These are phyloP conservation scores for Tetraodon nigroviridis DNA, from an alignment of 2,113 vertebrate species.

Conservation along the genomic window DNA sequence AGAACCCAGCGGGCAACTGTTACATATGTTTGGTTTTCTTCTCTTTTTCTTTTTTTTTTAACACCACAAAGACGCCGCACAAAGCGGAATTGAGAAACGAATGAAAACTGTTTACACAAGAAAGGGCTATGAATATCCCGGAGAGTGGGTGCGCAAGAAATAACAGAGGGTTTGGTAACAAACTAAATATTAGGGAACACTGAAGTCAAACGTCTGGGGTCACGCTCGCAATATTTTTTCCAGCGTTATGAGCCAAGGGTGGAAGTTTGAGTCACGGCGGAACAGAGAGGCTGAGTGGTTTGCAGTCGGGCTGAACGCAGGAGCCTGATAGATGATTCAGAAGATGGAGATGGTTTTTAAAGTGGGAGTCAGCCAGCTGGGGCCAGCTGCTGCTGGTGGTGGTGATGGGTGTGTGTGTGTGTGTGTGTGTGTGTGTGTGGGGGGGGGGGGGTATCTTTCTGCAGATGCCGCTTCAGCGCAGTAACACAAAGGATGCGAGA, in stretches of 20 bases:
- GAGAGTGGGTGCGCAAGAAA: conserved; percentile 12
- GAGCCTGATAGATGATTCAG: conserved; percentile 48
- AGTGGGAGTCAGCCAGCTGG: conserved; percentile 25
- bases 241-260: conserved; percentile 45
- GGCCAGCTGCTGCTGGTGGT: conserved; percentile 21
- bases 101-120: conserved; percentile 41
- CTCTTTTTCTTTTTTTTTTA: too few species aligned
- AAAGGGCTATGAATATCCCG: conserved; percentile 36
- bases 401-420: too few species aligned
- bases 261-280: conserved; percentile 47
- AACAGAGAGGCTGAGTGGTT: conserved; percentile 44
- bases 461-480: conserved; percentile 16
- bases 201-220: conserved; percentile 60
- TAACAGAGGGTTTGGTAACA: conserved; percentile 40
- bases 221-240: conserved; percentile 47
- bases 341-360: conserved; percentile 26
- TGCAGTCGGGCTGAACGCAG: conserved; percentile 45
- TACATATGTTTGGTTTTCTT: not conserved
- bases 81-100: conserved; percentile 25
- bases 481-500: conserved; percentile 38
- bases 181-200: conserved; percentile 36
- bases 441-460: conserved; percentile 16
- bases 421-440: too few species aligned
- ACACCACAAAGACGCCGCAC: conserved; percentile 33
- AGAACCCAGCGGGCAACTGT: conserved; percentile 3